Evolutionary conservation across 1,140 invertebrate species (phyloP).

Genomic region (Drosophila nasuta): DNA sequence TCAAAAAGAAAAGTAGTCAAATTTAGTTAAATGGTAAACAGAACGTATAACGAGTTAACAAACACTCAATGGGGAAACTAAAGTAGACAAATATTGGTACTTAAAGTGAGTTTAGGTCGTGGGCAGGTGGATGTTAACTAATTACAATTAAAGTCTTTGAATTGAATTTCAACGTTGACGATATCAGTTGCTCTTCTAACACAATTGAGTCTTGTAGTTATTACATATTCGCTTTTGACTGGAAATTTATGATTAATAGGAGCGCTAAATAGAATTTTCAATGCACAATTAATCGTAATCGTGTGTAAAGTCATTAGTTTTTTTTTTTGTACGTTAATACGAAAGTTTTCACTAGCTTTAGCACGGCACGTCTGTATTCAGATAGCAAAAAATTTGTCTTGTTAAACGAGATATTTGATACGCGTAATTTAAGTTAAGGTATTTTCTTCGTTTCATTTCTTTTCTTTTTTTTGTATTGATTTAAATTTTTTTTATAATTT

Average conservation of each 20-base stretch:
- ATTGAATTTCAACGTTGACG: conserved; percentile 56
- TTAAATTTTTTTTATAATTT: conserved; percentile 36
- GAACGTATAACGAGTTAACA: conserved; percentile 80
- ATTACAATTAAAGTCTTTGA: conserved; percentile 76
- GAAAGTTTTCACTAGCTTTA: conserved; percentile 61
- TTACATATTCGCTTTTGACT: conserved; percentile 65
- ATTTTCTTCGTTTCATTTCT: conserved; percentile 37
- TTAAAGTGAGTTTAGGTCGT: conserved; percentile 60
- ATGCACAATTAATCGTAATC: conserved; percentile 42
- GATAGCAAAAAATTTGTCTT: conserved; percentile 24
- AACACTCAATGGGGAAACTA: conserved; percentile 47
- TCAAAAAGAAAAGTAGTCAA: conserved; percentile 50
- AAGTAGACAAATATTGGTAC: conserved; percentile 41
- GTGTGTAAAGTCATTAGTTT: conserved; percentile 70
- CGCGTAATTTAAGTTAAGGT: conserved; percentile 48
- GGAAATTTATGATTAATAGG: conserved; percentile 57
- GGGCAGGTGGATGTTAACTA: conserved; percentile 50
- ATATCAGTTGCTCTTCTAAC: conserved; percentile 53
- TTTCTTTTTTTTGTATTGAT: conserved; percentile 28
- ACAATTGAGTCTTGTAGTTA: conserved; percentile 71
- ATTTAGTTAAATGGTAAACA: conserved; percentile 54
- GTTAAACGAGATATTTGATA: conserved; percentile 40
- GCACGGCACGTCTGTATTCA: conserved; percentile 58
- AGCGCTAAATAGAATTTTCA: conserved; percentile 46
- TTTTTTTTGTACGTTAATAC: conserved; percentile 62